Evolutionary conservation across 2,797 vertebrate genomes (phyloP).

Genomic region (Menidia menidia): DNA sequence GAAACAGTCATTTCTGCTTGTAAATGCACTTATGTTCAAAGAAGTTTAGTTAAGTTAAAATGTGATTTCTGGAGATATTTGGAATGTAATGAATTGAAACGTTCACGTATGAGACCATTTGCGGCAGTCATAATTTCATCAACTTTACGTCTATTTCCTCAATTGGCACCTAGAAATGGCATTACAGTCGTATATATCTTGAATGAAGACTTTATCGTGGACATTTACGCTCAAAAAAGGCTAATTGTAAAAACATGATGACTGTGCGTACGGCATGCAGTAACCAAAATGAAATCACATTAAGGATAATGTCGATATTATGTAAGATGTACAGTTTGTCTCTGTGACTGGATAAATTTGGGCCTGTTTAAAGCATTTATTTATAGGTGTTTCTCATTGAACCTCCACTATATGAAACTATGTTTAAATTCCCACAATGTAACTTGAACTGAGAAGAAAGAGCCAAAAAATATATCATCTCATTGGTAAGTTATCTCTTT

Average conservation of each 20-base stretch:
- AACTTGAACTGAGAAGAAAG: not conserved
- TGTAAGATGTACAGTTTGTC: too few relatives aligned
- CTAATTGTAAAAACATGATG: not conserved
- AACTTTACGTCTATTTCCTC: not conserved
- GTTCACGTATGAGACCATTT: not conserved
- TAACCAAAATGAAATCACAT: not conserved
- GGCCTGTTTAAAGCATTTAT: not conserved
- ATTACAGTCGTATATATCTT: too few relatives aligned
- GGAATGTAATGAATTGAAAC: not conserved
- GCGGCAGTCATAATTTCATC: constrained; percentile 4
- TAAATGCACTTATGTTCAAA: constrained; percentile 11
- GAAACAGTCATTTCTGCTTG: constrained; percentile 2
- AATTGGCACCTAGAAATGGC: not conserved
- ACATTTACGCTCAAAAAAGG: not conserved
- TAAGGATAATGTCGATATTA: not conserved
- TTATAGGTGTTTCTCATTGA: too few relatives aligned
- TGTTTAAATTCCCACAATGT: not conserved
- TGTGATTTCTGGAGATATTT: not conserved
- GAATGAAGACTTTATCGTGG: not conserved
- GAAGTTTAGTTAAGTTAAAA: not conserved
- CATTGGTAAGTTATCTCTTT: too few relatives aligned
- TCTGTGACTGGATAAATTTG: too few relatives aligned
- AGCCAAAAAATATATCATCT: too few relatives aligned
- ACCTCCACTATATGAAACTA: not conserved
- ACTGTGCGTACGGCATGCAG: not conserved